Percentiles rank a stretch among this genome's conserved stretches.
phyloP scores from a whole-genome alignment of 2,888 invertebrate genomes.

The Epistrophella euchroma region DNA sequence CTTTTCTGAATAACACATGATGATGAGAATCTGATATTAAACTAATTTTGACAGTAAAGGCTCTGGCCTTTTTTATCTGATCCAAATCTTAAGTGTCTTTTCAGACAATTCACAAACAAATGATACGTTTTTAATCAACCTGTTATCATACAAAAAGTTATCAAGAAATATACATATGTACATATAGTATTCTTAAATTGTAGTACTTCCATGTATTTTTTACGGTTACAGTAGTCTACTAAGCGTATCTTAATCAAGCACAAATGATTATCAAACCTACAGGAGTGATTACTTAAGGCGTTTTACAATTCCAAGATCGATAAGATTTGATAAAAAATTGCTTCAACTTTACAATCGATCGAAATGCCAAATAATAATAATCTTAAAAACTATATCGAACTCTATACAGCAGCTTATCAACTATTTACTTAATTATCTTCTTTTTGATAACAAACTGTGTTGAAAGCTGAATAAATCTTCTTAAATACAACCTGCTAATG shows the following conservation, averaged over 20 bases:
- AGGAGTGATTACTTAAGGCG: background rate
- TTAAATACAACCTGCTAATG: constrained; percentile 9
- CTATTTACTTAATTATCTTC: background rate
- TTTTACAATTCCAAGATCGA: background rate
- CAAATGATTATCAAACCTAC: background rate
- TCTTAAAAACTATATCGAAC: background rate
- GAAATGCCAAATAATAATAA: background rate
- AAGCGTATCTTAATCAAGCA: background rate
- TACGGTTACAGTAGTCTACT: background rate
- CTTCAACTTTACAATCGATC: background rate
- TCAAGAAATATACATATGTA: too few relatives aligned
- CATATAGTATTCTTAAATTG: too few relatives aligned
- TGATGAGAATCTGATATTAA: background rate
- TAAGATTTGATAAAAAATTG: background rate
- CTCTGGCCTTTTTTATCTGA: background rate
- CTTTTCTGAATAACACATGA: background rate
- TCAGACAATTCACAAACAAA: background rate
- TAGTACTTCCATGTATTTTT: too few relatives aligned
- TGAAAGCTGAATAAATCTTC: constrained; percentile 28
- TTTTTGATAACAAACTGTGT: background rate
- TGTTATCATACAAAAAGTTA: too few relatives aligned
- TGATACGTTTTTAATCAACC: background rate
- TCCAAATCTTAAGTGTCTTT: background rate
- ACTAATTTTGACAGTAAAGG: background rate
- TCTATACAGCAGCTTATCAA: background rate